Conservation (phyloP, 23 tunicate species). For the Trididemnum miniatum region DNA sequence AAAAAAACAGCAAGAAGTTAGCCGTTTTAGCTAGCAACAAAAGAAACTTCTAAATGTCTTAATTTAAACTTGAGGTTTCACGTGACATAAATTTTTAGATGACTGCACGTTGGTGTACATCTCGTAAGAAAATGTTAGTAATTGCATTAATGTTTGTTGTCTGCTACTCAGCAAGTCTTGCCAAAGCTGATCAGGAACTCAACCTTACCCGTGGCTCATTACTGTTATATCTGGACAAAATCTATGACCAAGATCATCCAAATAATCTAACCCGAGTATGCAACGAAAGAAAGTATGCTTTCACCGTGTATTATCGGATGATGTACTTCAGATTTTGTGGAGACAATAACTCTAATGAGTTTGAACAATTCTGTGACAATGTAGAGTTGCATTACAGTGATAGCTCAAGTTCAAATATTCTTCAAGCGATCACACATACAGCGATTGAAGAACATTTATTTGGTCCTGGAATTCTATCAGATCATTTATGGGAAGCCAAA, state of each 20-base stretch:
- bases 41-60: too few species aligned
- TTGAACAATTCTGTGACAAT: neutral
- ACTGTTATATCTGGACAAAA: neutral
- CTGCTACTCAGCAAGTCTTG: too few species aligned
- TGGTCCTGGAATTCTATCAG: constrained; percentile 28
- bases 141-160: too few species aligned
- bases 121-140: too few species aligned
- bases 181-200: too few species aligned
- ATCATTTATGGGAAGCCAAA: constrained; percentile 19
- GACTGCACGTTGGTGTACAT: too few species aligned
- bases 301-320: constrained; percentile 52
- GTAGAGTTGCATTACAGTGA: neutral
- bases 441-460: constrained; percentile 10
- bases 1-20: too few species aligned
- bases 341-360: neutral
- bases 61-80: too few species aligned
- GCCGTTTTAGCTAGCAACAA: too few species aligned
- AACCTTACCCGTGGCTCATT: neutral
- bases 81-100: too few species aligned
- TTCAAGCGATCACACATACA: neutral
- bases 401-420: neutral
- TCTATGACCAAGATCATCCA: neutral
- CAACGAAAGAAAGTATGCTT: constrained; percentile 16
- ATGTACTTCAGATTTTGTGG: constrained; percentile 33
- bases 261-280: constrained; percentile 1